These are phyloP conservation scores for Zaprionus africanus DNA, from an alignment of 1,140 invertebrate species.

Conservation along the genomic window DNA sequence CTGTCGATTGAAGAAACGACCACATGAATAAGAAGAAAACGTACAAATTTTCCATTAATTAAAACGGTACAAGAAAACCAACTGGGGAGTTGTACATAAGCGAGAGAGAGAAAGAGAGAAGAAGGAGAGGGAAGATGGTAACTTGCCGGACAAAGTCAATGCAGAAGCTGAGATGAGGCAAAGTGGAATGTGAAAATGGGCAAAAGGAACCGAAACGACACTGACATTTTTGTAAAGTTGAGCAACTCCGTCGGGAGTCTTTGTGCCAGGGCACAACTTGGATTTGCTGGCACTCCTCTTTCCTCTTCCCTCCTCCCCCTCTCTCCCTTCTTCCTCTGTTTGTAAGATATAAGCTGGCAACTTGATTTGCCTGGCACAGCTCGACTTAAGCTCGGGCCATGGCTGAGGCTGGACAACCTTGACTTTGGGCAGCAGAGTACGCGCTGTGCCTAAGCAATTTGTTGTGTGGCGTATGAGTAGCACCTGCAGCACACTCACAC, in stretches of 20 bases:
- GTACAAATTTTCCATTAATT: constrained; percentile 77
- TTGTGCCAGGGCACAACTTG: constrained; percentile 22
- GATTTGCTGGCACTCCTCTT: background rate
- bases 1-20: constrained; percentile 52
- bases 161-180: constrained; percentile 1
- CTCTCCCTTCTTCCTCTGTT: background rate
- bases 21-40: constrained; percentile 67
- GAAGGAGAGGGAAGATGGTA: background rate
- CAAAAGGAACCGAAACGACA: constrained; percentile 29
- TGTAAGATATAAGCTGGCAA: constrained; percentile 16
- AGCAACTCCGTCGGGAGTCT: constrained; percentile 67
- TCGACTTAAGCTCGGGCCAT: constrained; percentile 37
- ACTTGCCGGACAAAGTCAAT: constrained; percentile 44
- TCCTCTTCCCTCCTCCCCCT: background rate
- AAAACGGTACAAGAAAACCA: constrained; percentile 66
- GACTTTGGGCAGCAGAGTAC: constrained; percentile 54
- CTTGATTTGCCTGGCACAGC: constrained; percentile 18
- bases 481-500: constrained; percentile 54
- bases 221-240: constrained; percentile 67
- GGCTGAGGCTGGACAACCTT: constrained; percentile 65
- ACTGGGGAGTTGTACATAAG: constrained; percentile 8
- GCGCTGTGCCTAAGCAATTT: constrained; percentile 66
- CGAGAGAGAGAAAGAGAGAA: background rate
- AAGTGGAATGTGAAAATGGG: constrained; percentile 2
- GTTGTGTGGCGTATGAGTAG: constrained; percentile 71